Conservation (phyloP, 1,140 invertebrate genomes). For the Maconellicoccus hirsutus region DNA sequence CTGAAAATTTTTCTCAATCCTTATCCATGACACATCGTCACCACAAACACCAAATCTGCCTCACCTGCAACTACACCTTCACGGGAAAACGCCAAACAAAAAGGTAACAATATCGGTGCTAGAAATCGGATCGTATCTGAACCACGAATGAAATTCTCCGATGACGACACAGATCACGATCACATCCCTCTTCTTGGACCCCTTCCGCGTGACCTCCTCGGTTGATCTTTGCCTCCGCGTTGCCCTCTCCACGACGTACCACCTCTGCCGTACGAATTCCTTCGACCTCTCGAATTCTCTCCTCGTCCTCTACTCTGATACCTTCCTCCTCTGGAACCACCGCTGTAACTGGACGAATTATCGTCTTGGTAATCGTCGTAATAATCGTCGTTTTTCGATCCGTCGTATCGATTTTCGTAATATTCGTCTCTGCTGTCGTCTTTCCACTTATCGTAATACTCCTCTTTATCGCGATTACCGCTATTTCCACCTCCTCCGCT, state of each 20-base stretch:
- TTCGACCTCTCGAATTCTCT: background rate
- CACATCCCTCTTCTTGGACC: background rate
- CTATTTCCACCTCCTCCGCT: slow-evolving; percentile 7
- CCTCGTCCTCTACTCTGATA: background rate
- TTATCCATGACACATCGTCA: too few species aligned
- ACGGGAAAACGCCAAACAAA: too few species aligned
- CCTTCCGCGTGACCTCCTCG: background rate
- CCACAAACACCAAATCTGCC: too few species aligned
- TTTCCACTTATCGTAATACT: background rate
- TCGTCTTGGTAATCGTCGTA: slow-evolving; percentile 16
- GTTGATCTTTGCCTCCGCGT: background rate
- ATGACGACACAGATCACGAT: background rate
- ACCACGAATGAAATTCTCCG: too few species aligned
- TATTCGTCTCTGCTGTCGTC: background rate
- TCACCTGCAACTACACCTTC: too few species aligned
- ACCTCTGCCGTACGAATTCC: slow-evolving; percentile 1
- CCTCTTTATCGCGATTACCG: background rate
- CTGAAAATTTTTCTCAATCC: too few species aligned
- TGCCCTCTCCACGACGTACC: background rate
- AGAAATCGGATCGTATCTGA: too few species aligned
- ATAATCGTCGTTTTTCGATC: background rate
- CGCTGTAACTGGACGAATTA: background rate
- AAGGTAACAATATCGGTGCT: too few species aligned
- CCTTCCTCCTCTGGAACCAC: background rate
- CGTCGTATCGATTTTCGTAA: too few species aligned